phyloP scores from a whole-genome alignment of 2,888 invertebrate species.

The Calameuta idolon region DNA sequence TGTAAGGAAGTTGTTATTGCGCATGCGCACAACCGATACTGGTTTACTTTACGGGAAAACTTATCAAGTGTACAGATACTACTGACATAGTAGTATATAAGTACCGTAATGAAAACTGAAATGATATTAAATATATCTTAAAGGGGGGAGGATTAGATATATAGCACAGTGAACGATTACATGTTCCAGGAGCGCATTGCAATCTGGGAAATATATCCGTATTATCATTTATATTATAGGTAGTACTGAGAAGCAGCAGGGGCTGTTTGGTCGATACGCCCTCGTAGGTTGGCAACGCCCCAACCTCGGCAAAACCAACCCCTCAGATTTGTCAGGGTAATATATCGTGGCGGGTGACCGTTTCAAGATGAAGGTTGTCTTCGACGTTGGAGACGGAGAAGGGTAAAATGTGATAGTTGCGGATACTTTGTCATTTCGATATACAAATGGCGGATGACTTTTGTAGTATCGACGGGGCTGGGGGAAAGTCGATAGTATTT shows the following conservation, averaged over 20 bases:
- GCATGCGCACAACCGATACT: neutral
- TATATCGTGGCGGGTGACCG: slow-evolving; percentile 6
- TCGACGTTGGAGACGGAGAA: neutral
- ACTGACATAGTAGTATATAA: neutral
- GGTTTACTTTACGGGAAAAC: neutral
- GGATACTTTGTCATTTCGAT: neutral
- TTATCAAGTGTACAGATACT: neutral
- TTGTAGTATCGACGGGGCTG: neutral
- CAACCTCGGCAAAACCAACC: slow-evolving; percentile 16
- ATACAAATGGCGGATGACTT: neutral
- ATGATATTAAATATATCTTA: neutral
- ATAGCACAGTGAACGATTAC: neutral
- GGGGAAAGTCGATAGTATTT: neutral
- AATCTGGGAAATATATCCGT: neutral
- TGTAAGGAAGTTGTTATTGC: neutral
- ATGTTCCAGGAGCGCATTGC: neutral
- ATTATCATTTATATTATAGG: neutral
- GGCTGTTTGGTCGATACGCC: slow-evolving; percentile 61
- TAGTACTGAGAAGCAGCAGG: slow-evolving; percentile 20
- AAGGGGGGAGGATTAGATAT: neutral
- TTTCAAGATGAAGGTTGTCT: slow-evolving; percentile 2
- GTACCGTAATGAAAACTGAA: neutral
- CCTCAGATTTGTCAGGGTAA: slow-evolving; percentile 21
- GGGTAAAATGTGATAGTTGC: neutral
- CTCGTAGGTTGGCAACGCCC: slow-evolving; percentile 57